phyloP scores from a whole-genome alignment of 1,140 invertebrate species.

The Eciton burchellii region DNA sequence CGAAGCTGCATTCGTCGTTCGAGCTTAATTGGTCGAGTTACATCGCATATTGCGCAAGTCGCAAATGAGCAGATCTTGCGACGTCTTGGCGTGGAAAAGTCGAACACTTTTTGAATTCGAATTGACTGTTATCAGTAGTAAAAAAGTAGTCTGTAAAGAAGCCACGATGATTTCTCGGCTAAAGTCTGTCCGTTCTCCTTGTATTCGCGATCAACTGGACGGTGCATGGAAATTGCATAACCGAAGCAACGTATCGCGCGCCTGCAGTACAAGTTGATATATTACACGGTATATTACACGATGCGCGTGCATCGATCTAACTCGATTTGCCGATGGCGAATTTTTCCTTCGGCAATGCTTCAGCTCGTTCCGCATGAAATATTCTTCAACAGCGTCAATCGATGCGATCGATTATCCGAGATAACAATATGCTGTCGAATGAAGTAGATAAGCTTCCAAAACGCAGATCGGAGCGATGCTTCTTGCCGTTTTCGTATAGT shows the following conservation, averaged over 20 bases:
- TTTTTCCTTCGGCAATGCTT: slow-evolving; percentile 11
- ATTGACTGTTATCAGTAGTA: slow-evolving; percentile 53
- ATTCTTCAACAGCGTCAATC: background rate
- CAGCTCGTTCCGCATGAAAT: background rate
- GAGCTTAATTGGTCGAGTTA: slow-evolving; percentile 36
- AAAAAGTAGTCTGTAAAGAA: slow-evolving; percentile 50
- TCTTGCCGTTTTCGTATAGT: background rate
- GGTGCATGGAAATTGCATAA: slow-evolving; percentile 54
- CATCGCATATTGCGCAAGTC: slow-evolving; percentile 8
- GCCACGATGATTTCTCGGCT: slow-evolving; percentile 10
- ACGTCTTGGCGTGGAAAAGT: slow-evolving; percentile 24
- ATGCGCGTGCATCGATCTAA: too few relatives aligned
- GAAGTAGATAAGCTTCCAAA: background rate
- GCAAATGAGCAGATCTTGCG: slow-evolving; percentile 21
- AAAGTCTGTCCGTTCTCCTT: slow-evolving; percentile 34
- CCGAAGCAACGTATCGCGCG: slow-evolving; percentile 23
- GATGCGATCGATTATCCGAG: background rate
- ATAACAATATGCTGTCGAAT: slow-evolving; percentile 3
- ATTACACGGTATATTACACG: background rate
- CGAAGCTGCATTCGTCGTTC: background rate
- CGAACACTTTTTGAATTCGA: slow-evolving; percentile 51
- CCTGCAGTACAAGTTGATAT: background rate
- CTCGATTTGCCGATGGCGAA: background rate
- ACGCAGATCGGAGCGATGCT: background rate
- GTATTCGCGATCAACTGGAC: slow-evolving; percentile 57